Conservation (phyloP, 2,113 vertebrate species). For the Cyphomyrus discorhynchus region DNA sequence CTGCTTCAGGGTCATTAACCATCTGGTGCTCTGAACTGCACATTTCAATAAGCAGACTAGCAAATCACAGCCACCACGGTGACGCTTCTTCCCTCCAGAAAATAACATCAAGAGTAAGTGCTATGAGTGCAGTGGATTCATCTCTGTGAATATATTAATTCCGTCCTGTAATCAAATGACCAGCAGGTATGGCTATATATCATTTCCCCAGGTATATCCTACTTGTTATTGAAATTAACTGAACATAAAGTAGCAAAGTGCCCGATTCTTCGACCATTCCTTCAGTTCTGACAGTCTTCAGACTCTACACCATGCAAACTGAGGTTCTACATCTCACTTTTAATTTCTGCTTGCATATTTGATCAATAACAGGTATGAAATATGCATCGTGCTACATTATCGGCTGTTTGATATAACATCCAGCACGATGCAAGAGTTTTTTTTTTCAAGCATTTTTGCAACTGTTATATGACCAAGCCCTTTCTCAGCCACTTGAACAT, state of each 20-base stretch:
- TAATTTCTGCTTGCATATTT: not conserved
- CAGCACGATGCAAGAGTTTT: not conserved
- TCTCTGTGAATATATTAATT: not conserved
- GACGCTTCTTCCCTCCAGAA: not conserved
- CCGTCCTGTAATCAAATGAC: not conserved
- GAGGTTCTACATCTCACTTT: not conserved
- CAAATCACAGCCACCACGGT: not conserved
- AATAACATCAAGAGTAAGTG: not conserved
- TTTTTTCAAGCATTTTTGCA: not conserved
- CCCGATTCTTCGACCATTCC: not conserved
- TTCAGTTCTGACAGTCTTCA: not conserved
- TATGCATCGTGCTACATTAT: not conserved
- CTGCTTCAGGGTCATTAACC: slow-evolving; percentile 4
- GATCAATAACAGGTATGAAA: not conserved
- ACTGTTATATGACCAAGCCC: not conserved
- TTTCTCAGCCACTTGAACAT: not conserved
- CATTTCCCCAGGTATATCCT: not conserved
- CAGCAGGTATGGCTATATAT: not conserved
- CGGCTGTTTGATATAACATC: not conserved
- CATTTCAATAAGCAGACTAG: not conserved
- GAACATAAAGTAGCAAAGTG: not conserved
- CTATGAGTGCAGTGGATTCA: not conserved
- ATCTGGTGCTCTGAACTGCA: not conserved
- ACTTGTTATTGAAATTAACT: not conserved
- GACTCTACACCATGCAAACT: not conserved